Conservation (phyloP, 2,113 vertebrate species). For the Pluvianellus socialis region DNA sequence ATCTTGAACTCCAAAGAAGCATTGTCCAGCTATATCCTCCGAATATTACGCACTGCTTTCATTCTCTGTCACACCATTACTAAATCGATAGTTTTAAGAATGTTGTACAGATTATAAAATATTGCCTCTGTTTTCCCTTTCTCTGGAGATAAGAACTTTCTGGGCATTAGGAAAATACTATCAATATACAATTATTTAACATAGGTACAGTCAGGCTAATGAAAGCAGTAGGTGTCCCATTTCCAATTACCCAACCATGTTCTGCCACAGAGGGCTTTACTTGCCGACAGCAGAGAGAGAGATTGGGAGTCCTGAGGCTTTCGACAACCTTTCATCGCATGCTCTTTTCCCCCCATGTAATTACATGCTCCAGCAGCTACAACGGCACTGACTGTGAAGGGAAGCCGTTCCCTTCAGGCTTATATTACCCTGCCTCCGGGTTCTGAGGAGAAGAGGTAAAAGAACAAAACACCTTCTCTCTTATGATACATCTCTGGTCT, state of each 20-base stretch:
- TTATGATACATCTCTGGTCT: background rate
- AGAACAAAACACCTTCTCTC: background rate
- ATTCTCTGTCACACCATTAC: background rate
- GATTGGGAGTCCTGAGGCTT: slow-evolving; percentile 48
- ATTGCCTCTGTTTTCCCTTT: background rate
- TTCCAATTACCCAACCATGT: slow-evolving; percentile 37
- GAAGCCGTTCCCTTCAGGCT: slow-evolving; percentile 26
- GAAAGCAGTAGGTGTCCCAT: background rate
- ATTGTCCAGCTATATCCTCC: background rate
- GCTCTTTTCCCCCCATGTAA: slow-evolving; percentile 2
- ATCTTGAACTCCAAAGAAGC: background rate
- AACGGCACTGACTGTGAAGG: background rate
- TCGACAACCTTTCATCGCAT: background rate
- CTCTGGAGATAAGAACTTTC: background rate
- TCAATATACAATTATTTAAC: background rate
- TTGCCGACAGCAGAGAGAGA: background rate
- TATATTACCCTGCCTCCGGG: background rate
- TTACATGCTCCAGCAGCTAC: slow-evolving; percentile 42
- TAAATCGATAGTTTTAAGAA: background rate
- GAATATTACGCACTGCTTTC: background rate
- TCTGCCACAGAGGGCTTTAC: slow-evolving; percentile 2
- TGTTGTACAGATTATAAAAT: background rate
- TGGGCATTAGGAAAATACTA: background rate
- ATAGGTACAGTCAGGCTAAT: background rate
- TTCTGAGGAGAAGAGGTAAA: background rate